Evolutionary conservation across 2,113 vertebrate species (phyloP).

Genomic region (Salminus brasiliensis): DNA sequence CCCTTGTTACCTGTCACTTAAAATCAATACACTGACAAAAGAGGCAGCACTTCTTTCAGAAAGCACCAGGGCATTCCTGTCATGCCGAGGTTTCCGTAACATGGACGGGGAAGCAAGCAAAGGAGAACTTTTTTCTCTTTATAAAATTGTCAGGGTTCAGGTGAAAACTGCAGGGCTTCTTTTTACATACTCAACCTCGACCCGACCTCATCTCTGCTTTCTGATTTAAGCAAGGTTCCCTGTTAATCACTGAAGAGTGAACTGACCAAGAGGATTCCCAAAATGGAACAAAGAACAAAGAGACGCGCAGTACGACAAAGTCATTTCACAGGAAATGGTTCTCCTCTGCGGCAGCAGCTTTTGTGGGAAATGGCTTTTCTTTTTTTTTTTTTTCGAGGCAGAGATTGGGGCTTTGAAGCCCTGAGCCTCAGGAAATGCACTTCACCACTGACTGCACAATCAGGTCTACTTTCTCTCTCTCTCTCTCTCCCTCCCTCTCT

Average conservation of each 20-base stretch:
- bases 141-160: slow-evolving; percentile 58
- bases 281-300: slow-evolving; percentile 42
- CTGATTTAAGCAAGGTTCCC: background rate
- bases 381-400: slow-evolving; percentile 64
- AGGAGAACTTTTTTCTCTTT: slow-evolving; percentile 66
- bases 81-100: slow-evolving; percentile 54
- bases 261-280: slow-evolving; percentile 32
- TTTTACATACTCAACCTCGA: slow-evolving; percentile 40
- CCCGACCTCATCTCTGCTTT: slow-evolving; percentile 11
- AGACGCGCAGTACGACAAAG: slow-evolving; percentile 34
- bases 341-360: slow-evolving; percentile 53
- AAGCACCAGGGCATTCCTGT: slow-evolving; percentile 58
- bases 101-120: slow-evolving; percentile 60
- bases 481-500: slow-evolving; percentile 35
- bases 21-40: slow-evolving; percentile 58
- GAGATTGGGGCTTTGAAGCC: slow-evolving; percentile 67
- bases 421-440: slow-evolving; percentile 58
- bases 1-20: slow-evolving; percentile 62
- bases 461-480: slow-evolving; percentile 49
- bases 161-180: slow-evolving; percentile 60
- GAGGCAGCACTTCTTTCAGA: slow-evolving; percentile 62
- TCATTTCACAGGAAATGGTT: slow-evolving; percentile 49
- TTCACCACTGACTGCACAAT: slow-evolving; percentile 63
- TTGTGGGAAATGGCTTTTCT: slow-evolving; percentile 71
- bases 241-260: slow-evolving; percentile 8